A percentile compares a stretch with the other conserved stretches of the same genome.
These are phyloP conservation scores for Lepisosteus oculatus DNA, from an alignment of 2,113 vertebrate species.

Conservation along the genomic window DNA sequence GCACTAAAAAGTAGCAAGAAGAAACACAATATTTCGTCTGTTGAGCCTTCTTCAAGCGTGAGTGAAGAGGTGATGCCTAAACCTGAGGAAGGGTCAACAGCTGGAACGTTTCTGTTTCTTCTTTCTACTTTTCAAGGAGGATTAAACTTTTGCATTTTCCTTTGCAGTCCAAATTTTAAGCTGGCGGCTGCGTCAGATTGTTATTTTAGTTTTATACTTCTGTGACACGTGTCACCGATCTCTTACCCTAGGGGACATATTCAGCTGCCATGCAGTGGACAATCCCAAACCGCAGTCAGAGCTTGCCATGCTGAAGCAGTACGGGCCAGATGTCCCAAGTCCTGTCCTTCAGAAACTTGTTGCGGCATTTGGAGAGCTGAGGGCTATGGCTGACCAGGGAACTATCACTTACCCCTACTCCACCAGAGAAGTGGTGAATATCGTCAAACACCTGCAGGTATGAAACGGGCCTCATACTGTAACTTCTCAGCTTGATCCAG, in stretches of 20 bases:
- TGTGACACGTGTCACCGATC: constrained; percentile 9
- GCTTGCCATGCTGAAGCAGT: constrained; percentile 87
- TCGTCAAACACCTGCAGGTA: constrained; percentile 96
- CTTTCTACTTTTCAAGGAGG: no score
- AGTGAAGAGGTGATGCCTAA: no score
- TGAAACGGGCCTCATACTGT: background rate
- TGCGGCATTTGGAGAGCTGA: constrained; percentile 89
- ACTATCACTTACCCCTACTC: constrained; percentile 96
- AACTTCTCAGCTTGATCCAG: no score
- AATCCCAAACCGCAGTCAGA: constrained; percentile 89
- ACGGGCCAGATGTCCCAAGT: constrained; percentile 85
- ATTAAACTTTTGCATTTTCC: no score
- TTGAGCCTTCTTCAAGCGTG: no score
- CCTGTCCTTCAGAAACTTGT: constrained; percentile 82
- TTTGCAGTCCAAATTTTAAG: no score
- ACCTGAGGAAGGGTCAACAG: no score
- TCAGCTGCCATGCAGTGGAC: constrained; percentile 96
- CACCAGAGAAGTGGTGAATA: constrained; percentile 94
- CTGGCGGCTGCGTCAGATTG: no score
- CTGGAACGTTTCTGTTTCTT: no score
- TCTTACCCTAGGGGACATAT: constrained; percentile 81
- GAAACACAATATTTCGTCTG: no score
- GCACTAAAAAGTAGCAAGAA: no score
- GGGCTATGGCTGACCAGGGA: constrained; percentile 90
- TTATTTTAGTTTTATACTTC: no score